These are phyloP conservation scores for Enteromius mattozi DNA, from an alignment of 2,797 vertebrate species.

Conservation along the genomic window DNA sequence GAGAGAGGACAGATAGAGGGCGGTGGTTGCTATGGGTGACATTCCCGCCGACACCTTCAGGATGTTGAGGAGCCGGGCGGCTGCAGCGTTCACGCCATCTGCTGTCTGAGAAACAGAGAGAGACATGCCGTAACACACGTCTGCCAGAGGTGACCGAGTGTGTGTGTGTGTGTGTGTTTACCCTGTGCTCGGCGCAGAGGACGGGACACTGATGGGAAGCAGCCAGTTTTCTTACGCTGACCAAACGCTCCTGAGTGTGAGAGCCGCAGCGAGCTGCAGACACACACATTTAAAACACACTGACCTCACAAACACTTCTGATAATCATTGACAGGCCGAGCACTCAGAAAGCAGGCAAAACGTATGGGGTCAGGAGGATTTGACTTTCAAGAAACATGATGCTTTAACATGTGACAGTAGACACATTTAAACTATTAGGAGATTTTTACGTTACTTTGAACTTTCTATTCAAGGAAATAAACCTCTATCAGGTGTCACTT, in stretches of 20 bases:
- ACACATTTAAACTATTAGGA: neutral
- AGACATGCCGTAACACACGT: neutral
- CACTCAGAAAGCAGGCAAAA: neutral
- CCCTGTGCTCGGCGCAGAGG: conserved; percentile 84
- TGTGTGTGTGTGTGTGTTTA: conserved; percentile 45
- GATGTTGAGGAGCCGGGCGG: conserved; percentile 82
- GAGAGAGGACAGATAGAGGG: conserved; percentile 83
- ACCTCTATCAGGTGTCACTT: too few relatives aligned
- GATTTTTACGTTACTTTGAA: neutral
- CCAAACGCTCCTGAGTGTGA: conserved; percentile 65
- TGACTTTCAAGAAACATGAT: fast-evolving
- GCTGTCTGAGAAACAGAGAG: conserved; percentile 73
- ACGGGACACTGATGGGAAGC: conserved; percentile 83
- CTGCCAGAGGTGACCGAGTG: neutral
- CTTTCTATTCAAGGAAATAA: too few relatives aligned
- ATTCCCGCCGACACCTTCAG: conserved; percentile 85
- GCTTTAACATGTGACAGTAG: too few relatives aligned
- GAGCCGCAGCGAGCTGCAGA: conserved; percentile 72
- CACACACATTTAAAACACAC: conserved; percentile 33
- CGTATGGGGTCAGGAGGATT: neutral
- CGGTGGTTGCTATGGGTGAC: conserved; percentile 82
- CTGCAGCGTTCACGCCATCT: conserved; percentile 70
- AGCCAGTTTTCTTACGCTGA: conserved; percentile 77
- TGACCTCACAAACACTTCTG: neutral
- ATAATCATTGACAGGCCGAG: neutral